Base-by-base conservation (phyloP, 2,113 vertebrate genomes). In the Carassius carassius region DNA sequence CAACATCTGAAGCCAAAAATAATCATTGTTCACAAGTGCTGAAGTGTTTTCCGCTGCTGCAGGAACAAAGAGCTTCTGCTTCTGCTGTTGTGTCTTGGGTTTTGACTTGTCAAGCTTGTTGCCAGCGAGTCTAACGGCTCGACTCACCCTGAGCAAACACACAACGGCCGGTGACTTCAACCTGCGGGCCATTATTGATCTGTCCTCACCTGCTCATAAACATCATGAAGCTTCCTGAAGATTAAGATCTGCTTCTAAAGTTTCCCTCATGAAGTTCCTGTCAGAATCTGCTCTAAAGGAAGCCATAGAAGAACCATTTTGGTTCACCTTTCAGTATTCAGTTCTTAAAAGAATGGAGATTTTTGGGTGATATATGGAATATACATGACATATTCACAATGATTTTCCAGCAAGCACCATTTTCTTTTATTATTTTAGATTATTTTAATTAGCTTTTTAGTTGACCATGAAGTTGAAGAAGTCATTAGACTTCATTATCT, bases 41-140 rank as follows among this genome's bases (percentile, higher is more conserved):
- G 21, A 60, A n/a, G 21, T 87, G 89, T 72, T 85, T 79, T 83
- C 84, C 88, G 89, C 86, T 90, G 88, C 69, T 85, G 5, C 77
- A 25, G 81, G 63, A 77, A 87, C 78, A 84, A 84, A 72, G 54
- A 75, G 21, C 69, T 82, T 83, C 58, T 32, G 65, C 82, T 56
- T 73, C 84, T 63, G 44, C 73, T 77, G 56, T 79, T 44, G 19
- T 78, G 73, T 78, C 85, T 51, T 69, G n/a, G 72, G 77, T 86
- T 82, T 70, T 25, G n/a, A 85, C 72, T 83, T 81, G 90, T 89
- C 85, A 87, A 86, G 87, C 83, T 78, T 67, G 86, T 69, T 84
- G 70, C 60, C 81, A 78, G 72, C 32, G 82, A 86, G 81, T 86
- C 90, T 90, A n/a, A 82, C 41, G 67, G 44, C 58, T 35, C 56